Evolutionary conservation across 2,113 vertebrate genomes (phyloP).

Genomic region (Haliaeetus leucogaster): DNA sequence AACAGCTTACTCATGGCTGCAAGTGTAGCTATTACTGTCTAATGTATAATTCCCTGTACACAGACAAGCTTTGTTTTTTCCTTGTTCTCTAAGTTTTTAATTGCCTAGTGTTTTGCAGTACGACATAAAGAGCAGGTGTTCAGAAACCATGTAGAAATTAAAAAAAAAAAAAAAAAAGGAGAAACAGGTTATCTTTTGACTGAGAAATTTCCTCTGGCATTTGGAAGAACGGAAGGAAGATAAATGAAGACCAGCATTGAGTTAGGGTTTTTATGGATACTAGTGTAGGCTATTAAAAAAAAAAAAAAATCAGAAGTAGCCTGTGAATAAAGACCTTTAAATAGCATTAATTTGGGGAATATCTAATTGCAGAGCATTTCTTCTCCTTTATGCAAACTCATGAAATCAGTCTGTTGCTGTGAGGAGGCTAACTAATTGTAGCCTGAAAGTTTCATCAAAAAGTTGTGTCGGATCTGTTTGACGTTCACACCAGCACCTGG

Average conservation of each 20-base stretch:
- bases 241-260: neutral
- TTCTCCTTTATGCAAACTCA: neutral
- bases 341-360: neutral
- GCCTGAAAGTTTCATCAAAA: neutral
- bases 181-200: neutral
- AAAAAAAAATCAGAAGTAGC: neutral
- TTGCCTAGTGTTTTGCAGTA: constrained; percentile 35
- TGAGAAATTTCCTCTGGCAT: neutral
- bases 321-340: neutral
- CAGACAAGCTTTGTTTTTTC: constrained; percentile 26
- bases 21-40: constrained; percentile 28
- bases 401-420: neutral
- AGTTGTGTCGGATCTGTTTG: neutral
- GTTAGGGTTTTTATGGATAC: neutral
- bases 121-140: constrained; percentile 59
- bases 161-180: neutral
- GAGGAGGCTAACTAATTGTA: neutral
- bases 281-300: neutral
- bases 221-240: neutral
- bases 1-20: neutral
- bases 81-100: constrained; percentile 50
- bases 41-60: neutral
- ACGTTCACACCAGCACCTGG: neutral
- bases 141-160: neutral
- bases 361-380: neutral